Evolutionary conservation across 2,888 invertebrate genomes (phyloP), one percentile per base, ranked within the genome.

Genomic region (Aleiodes testaceus): DNA sequence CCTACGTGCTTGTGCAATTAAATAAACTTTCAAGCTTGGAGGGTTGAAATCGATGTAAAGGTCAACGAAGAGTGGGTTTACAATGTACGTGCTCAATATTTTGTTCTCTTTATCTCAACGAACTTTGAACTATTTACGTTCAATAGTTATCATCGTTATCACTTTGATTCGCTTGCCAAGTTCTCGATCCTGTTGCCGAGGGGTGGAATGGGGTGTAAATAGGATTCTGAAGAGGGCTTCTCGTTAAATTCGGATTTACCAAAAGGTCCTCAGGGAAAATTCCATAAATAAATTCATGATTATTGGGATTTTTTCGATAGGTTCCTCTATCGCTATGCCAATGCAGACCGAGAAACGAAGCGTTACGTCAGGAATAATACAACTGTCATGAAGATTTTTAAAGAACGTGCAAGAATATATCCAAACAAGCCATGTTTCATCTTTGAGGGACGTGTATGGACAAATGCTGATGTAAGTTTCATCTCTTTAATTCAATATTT

Each of bases 341-440:
- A 87, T 69, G 90, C 89, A 52, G 89, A 90, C 83, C 78, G 89
- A 74, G 88, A 90, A 36, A 89, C 90, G 72, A 89, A 88, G 81
- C 82, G 87, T 30, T 91, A 88, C 87, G 89, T 89, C 65, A 89
- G 89, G 20, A 89, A 90, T 78, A 91, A 93, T 80, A 87, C 88
- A 55, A 92, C 92, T 0, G 91, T 93, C 6, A 90, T 91, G 22
- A 89, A 90, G 76, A 84, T 93, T 73, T 93, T 93, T 85, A 89
- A 89, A 44, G 86, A 89, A 77, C 90, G 91, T 16, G 92, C 91
- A 5, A 86, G 87, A 53, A 89, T 88, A 77, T 87, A 91, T 79
- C 93, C 93, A 0, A 88, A 91, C 73, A 93, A 92, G 74, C 89
- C 92, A 0, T 93, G 92, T 82, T 91, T 93, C 80, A 89, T 92